phyloP scores from a whole-genome alignment of 92 coral and sea anemone genomes.

The Heteractis magnifica region DNA sequence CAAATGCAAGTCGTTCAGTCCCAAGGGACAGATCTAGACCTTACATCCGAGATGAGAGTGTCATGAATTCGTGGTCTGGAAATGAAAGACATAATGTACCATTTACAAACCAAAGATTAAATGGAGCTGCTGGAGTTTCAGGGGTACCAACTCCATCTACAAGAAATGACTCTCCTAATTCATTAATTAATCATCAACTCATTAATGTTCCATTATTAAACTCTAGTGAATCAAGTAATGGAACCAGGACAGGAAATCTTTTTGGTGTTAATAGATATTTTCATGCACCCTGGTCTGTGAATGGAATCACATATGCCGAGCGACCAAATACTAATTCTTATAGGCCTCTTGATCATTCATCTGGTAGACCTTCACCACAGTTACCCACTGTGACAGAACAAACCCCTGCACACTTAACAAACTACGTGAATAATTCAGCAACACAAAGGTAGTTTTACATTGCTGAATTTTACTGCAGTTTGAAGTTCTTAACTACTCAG shows the following conservation, averaged over 20 bases:
- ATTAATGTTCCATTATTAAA: not conserved
- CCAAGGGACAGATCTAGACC: not conserved
- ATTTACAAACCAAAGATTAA: not conserved
- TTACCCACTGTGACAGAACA: not conserved
- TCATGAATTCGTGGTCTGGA: not conserved
- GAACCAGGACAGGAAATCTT: constrained; percentile 19
- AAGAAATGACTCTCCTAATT: constrained; percentile 8
- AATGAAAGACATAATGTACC: not conserved
- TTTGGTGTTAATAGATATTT: constrained; percentile 15
- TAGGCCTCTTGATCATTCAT: not conserved
- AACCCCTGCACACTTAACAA: not conserved
- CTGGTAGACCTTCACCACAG: not conserved
- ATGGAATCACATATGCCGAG: constrained; percentile 15
- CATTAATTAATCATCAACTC: constrained; percentile 27
- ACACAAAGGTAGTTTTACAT: not conserved
- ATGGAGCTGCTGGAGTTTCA: not conserved
- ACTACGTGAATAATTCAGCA: not conserved
- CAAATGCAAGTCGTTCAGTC: not conserved
- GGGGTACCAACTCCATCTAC: not conserved
- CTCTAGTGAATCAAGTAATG: constrained; percentile 4
- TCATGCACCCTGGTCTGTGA: constrained; percentile 22
- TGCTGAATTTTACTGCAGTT: not conserved
- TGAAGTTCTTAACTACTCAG: too few relatives aligned
- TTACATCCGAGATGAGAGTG: not conserved
- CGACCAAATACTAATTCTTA: not conserved